phyloP scores from a whole-genome alignment of 2,888 invertebrate genomes.

The Acrobasis repandana region DNA sequence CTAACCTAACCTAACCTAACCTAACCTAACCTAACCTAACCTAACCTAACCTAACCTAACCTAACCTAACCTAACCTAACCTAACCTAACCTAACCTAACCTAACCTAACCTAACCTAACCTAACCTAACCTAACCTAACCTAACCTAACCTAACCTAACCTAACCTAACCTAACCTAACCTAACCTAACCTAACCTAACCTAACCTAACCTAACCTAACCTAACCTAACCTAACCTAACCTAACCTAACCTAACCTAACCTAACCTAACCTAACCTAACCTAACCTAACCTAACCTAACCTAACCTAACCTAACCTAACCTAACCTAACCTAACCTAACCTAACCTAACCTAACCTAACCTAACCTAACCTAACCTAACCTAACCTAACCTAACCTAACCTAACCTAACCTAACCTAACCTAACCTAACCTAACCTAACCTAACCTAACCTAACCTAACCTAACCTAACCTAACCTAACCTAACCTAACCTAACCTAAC shows the following conservation, averaged over 20 bases:
- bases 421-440: constrained; percentile 28
- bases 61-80: constrained; percentile 29
- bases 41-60: constrained; percentile 28
- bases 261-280: constrained; percentile 35
- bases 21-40: constrained; percentile 33
- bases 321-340: constrained; percentile 36
- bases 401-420: not conserved
- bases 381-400: constrained; percentile 14
- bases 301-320: constrained; percentile 37
- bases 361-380: constrained; percentile 14
- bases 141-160: constrained; percentile 14
- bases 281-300: constrained; percentile 34
- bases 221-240: constrained; percentile 36
- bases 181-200: constrained; percentile 12
- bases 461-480: constrained; percentile 34
- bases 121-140: constrained; percentile 14
- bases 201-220: constrained; percentile 26
- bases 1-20: constrained; percentile 37
- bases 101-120: constrained; percentile 12
- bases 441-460: constrained; percentile 37
- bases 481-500: too few species aligned
- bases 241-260: constrained; percentile 32
- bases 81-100: constrained; percentile 27
- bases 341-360: constrained; percentile 35
- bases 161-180: constrained; percentile 14